Conservation (phyloP, 2,113 vertebrate species). For the Hymenochirus boettgeri region DNA sequence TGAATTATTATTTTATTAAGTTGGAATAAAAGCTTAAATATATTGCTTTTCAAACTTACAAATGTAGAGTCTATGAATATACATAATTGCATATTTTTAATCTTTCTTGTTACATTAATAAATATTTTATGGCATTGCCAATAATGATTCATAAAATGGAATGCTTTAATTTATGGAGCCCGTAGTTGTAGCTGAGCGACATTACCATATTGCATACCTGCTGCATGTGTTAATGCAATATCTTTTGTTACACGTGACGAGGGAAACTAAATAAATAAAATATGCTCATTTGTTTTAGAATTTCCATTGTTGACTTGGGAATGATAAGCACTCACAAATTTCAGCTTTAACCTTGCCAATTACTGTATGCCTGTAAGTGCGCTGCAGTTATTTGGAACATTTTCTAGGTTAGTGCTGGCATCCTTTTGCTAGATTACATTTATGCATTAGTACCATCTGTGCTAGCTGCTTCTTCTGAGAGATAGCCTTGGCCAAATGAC, state of each 20-base stretch:
- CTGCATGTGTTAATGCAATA: constrained; percentile 10
- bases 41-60: too few relatives aligned
- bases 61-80: too few relatives aligned
- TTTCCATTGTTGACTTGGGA: constrained; percentile 64
- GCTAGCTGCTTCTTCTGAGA: constrained; percentile 95
- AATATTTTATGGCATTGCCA: too few relatives aligned
- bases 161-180: too few relatives aligned
- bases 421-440: constrained; percentile 94
- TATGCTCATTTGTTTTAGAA: constrained; percentile 53
- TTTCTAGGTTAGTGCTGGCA: constrained; percentile 78
- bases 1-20: too few relatives aligned
- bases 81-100: too few relatives aligned
- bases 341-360: constrained; percentile 73
- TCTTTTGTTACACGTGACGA: constrained; percentile 21
- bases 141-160: too few relatives aligned
- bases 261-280: constrained; percentile 53
- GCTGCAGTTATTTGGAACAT: constrained; percentile 90
- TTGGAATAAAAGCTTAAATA: too few relatives aligned
- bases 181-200: too few relatives aligned
- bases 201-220: constrained; percentile 15
- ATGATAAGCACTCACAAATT: constrained; percentile 56
- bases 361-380: constrained; percentile 71
- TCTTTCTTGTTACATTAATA: too few relatives aligned
- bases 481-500: constrained; percentile 83
- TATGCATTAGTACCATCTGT: constrained; percentile 99